Conservation (phyloP, 1,140 invertebrate genomes). For the Zaprionus vittiger region DNA sequence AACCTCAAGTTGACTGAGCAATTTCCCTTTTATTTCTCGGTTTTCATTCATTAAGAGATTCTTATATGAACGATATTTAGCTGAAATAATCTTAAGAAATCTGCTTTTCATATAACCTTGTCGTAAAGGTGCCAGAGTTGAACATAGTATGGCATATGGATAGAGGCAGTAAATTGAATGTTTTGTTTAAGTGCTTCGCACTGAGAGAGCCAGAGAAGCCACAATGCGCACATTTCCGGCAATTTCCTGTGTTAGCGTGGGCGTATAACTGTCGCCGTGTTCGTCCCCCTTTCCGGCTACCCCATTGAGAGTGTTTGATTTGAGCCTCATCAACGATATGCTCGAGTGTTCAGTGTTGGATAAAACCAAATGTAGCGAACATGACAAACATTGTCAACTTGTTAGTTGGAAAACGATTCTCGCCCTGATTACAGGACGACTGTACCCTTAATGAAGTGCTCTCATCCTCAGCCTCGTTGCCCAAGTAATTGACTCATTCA, state of each 20-base stretch:
- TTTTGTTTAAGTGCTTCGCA: constrained; percentile 19
- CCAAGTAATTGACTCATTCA: constrained; percentile 33
- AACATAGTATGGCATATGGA: not conserved
- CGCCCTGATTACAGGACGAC: constrained; percentile 17
- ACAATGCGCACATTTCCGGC: constrained; percentile 42
- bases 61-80: not conserved
- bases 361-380: constrained; percentile 53
- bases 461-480: constrained; percentile 1
- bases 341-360: constrained; percentile 7
- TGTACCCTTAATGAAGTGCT: constrained; percentile 42
- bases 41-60: constrained; percentile 3
- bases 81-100: not conserved
- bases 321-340: constrained; percentile 14
- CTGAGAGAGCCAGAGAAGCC: constrained; percentile 8
- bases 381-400: constrained; percentile 54
- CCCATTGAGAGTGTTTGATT: constrained; percentile 28
- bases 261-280: not conserved
- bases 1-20: not conserved
- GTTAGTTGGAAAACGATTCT: constrained; percentile 12
- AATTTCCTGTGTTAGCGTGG: constrained; percentile 40
- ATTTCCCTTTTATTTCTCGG: not conserved
- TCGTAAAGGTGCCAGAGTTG: not conserved
- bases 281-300: not conserved
- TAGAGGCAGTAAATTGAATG: not conserved
- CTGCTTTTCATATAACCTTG: not conserved